Base-by-base conservation (phyloP, 2,113 vertebrate species). In the Helogale parvula region DNA sequence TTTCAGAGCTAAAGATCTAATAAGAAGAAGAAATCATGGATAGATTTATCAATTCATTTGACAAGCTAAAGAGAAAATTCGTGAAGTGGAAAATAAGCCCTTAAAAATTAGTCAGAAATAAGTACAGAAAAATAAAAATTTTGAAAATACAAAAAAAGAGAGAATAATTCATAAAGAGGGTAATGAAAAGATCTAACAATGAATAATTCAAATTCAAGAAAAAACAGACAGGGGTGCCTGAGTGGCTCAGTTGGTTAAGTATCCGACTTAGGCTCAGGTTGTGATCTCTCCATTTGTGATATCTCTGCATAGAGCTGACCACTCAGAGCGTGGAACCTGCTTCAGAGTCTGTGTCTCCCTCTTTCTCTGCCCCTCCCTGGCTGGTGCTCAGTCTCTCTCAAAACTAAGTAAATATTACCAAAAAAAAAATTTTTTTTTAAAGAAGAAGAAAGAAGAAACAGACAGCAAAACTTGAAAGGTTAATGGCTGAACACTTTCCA, bases 61-160 rank as follows among this genome's bases (percentile, higher is more conserved):
- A 83, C 23, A 92, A 71, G 29, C 35, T 82, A 33, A 95, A 87
- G 17, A 88, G 76, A 88, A 63, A 92, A 76, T 57, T 93, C 47
- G 47, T 38, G 45, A 97, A 74, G 33, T 86, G 13, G n/a, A 92
- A 96, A 94, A 68, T 69, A 50, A 41, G n/a, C 87, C 47, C 41
- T 52, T 41, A n/a, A 87, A 87, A 71, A 85, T 72, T 47, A 87
- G 38, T 19, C 54, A 92, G 52, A 87, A 82, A 13, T 69, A 84
- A 66, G 7, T 74, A 31, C 54, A 65, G 13, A 66, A 47, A 93
- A 33, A 80, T 25, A 90, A 11, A 96, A 60, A 23, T 76, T 54
- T 38, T 25, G 23, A 87, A 93, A 82, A 88, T 41, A 86, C 65
- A 86, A 35, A 82, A 74, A 74, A 15, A 93, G 33, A 81, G 45